Percentiles rank a stretch among this genome's conserved stretches.
These are phyloP conservation scores for Bufo bufo DNA, from an alignment of 2,113 vertebrate species.

Conservation along the genomic window DNA sequence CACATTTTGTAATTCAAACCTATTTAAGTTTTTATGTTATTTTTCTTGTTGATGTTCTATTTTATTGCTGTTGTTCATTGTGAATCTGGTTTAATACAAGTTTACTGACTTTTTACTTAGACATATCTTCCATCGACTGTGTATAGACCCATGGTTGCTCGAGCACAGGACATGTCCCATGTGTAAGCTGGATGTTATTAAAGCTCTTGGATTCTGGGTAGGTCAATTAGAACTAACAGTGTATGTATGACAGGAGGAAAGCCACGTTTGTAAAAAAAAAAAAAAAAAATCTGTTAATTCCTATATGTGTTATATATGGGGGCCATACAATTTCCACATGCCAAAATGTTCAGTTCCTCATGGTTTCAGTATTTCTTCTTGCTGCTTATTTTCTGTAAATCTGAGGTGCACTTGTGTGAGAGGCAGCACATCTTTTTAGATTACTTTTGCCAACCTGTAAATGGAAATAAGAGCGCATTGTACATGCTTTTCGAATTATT, in stretches of 20 bases:
- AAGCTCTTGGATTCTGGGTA: constrained; percentile 83
- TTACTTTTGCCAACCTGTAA: not conserved
- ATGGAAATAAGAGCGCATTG: not conserved
- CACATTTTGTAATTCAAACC: not conserved
- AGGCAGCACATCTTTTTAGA: not conserved
- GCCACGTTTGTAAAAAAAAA: too few relatives aligned
- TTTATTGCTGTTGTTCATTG: not conserved
- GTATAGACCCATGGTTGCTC: constrained; percentile 83
- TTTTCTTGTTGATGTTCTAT: too few relatives aligned
- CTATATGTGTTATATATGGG: not conserved
- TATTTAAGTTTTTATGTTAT: not conserved
- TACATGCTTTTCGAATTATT: not conserved
- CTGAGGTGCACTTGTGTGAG: not conserved
- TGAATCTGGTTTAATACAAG: not conserved
- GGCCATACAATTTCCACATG: not conserved
- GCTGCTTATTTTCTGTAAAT: not conserved
- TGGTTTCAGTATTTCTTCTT: too few relatives aligned
- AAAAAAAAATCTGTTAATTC: not conserved
- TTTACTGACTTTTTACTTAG: constrained; percentile 65
- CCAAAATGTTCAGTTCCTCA: too few relatives aligned
- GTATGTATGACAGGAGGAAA: not conserved
- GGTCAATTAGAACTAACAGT: constrained; percentile 60
- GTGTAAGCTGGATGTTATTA: constrained; percentile 85
- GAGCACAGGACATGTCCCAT: constrained; percentile 83
- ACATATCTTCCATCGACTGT: constrained; percentile 81